Evolutionary conservation across 2,888 invertebrate species (phyloP).

Genomic region (Strigamia crassipes): DNA sequence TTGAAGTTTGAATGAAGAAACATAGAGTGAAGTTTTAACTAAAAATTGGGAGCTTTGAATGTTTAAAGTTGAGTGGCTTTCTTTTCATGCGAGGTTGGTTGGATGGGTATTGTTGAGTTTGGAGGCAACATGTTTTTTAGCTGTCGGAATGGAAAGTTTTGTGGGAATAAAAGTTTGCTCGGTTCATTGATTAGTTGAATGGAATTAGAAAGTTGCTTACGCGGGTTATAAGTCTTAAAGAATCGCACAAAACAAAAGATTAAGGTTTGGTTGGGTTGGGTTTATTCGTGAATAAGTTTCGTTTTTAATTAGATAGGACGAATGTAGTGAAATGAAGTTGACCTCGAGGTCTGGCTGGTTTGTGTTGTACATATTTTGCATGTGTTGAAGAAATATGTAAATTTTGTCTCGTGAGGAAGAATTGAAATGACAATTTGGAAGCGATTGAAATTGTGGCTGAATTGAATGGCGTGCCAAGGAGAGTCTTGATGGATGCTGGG

Average conservation of each 20-base stretch:
- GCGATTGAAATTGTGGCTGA: background rate
- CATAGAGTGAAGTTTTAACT: slow-evolving; percentile 10
- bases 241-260: background rate
- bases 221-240: background rate
- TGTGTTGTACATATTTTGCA: too few relatives aligned
- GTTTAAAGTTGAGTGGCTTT: background rate
- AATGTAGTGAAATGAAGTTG: background rate
- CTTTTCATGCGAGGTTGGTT: background rate
- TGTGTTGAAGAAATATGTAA: background rate
- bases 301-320: background rate
- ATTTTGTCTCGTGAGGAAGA: background rate
- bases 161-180: background rate
- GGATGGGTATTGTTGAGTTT: background rate
- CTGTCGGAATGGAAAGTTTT: background rate
- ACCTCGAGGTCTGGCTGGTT: background rate
- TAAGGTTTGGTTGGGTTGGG: background rate
- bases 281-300: background rate
- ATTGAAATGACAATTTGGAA: background rate
- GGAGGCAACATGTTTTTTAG: background rate
- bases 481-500: background rate
- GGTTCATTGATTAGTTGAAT: background rate
- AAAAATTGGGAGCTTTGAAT: background rate
- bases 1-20: background rate
- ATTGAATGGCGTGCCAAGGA: background rate
- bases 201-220: background rate